These are phyloP conservation scores for Pholis gunnellus DNA, from an alignment of 2,113 vertebrate genomes.

Conservation along the genomic window DNA sequence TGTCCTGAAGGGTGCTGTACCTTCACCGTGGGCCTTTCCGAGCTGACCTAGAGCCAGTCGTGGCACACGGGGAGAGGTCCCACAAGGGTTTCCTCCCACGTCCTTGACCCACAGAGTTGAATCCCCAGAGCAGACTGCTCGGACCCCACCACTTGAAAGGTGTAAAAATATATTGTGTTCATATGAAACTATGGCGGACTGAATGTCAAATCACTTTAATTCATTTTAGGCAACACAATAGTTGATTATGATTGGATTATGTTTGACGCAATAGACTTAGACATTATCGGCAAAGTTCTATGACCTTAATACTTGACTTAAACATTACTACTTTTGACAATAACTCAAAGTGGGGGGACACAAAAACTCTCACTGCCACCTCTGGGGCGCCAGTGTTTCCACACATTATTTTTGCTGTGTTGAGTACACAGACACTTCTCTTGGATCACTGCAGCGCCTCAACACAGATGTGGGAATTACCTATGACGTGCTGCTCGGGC, in stretches of 20 bases:
- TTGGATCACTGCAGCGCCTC: slow-evolving; percentile 16
- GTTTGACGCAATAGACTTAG: background rate
- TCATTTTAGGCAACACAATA: background rate
- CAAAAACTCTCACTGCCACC: background rate
- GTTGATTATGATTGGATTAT: background rate
- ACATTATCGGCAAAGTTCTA: background rate
- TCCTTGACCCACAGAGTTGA: background rate
- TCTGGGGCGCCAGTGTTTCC: slow-evolving; percentile 7
- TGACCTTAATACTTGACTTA: background rate
- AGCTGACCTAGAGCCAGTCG: too few species aligned
- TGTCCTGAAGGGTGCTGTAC: background rate
- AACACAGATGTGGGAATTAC: slow-evolving; percentile 22
- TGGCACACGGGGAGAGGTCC: too few species aligned
- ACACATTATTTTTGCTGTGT: slow-evolving; percentile 47
- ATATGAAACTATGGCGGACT: background rate
- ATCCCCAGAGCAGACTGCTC: background rate
- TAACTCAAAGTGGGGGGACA: background rate
- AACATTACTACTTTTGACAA: background rate
- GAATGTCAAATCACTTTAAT: background rate
- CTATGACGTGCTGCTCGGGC: slow-evolving; percentile 21
- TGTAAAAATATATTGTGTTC: background rate
- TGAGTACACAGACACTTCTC: slow-evolving; percentile 37
- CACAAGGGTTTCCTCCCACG: background rate
- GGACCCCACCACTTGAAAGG: background rate
- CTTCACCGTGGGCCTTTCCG: too few species aligned